Evolutionary conservation across 2,888 invertebrate species (phyloP), one percentile per base, ranked within the genome.

Genomic region (Cryptosula pallasiana): DNA sequence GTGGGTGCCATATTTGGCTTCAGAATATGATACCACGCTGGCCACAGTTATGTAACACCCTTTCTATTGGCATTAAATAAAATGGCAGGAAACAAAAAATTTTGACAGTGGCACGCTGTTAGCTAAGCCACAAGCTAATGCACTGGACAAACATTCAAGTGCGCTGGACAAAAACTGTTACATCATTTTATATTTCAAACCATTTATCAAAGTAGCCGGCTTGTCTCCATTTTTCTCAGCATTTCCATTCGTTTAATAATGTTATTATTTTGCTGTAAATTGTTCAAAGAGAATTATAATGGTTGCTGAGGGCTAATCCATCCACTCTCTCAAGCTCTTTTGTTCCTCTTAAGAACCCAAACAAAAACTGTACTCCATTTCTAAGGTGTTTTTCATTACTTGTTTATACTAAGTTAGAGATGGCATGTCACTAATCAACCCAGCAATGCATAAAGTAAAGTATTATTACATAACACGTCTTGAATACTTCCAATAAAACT

Each of bases 391-490:
- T 63, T 63, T 63, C 9, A 25, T 16, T n/a, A 23, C 57, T 23
- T 57, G 57, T 57, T 57, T 57, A 57, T 32, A 32, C 13, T 27
- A 13, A 5, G 29, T 32, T 32, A 1, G 32, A 27, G 63, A 63
- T 32, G 63, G 63, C 63, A 63, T 29, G 27, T 23, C 3, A 32
- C 32, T 34, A 63, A 63, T 63, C 63, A 63, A 32, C 13, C 27
- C 32, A 13, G 2, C 5, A 29, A 63, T 32, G 9, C 27, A 27
- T 16, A 20, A 5, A 27, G 25, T 29, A 63, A 32, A 32, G 63
- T 34, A 27, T 63, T 63, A 34, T 63, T 63, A 63, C 32, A 32
- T 63, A 63, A 63, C n/a, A 63, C n/a, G 27, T 32, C 2, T 32
- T 34, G 20, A 16, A 32, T 27, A 9, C 25, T 63, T 32, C n/a